These are phyloP conservation scores for Bubo blakistoni DNA, from an alignment of 2,113 vertebrate species.

Conservation along the genomic window DNA sequence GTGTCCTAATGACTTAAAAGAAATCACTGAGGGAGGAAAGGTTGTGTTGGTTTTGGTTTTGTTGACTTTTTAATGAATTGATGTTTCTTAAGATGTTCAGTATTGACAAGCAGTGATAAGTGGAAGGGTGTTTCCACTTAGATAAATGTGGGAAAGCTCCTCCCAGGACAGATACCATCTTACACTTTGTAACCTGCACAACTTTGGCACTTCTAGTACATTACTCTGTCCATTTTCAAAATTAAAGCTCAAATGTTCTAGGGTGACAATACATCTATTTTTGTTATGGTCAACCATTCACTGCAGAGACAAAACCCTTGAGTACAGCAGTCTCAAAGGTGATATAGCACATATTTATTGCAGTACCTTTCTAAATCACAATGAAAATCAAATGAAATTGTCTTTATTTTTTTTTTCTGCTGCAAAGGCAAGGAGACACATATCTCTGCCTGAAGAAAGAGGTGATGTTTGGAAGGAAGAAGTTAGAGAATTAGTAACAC, in stretches of 20 bases:
- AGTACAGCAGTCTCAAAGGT: not conserved
- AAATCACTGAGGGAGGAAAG: not conserved
- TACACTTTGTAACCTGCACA: not conserved
- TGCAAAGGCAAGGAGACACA: not conserved
- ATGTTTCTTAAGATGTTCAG: not conserved
- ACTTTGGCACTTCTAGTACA: not conserved
- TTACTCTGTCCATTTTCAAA: not conserved
- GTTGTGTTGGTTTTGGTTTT: not conserved
- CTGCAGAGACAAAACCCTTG: not conserved
- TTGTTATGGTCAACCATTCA: not conserved
- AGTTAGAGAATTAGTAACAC: not conserved
- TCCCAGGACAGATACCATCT: not conserved
- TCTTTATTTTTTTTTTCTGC: not conserved
- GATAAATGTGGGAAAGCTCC: not conserved
- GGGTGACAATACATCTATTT: not conserved
- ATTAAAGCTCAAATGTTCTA: not conserved
- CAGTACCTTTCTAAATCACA: not conserved
- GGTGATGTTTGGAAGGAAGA: not conserved
- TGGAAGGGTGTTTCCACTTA: not conserved
- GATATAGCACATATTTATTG: not conserved
- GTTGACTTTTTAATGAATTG: not conserved
- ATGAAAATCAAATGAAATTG: not conserved
- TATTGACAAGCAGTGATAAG: not conserved
- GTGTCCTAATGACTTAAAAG: not conserved
- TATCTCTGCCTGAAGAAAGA: not conserved